phyloP scores from a whole-genome alignment of 2,113 vertebrate genomes.

The Bucco capensis region DNA sequence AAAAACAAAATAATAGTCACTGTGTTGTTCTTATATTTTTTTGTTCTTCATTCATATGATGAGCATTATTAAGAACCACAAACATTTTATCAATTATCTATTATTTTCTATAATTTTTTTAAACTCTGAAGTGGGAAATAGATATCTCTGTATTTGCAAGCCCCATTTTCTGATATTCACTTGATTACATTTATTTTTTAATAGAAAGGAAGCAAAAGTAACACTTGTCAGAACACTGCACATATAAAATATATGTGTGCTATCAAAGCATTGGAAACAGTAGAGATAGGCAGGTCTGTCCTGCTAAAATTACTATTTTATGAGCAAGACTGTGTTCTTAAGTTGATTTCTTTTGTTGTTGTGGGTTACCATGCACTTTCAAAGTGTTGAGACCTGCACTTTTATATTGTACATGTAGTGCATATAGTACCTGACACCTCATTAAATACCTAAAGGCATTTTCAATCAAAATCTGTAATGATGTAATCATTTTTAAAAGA shows the following conservation, averaged over 20 bases:
- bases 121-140: not conserved
- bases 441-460: not conserved
- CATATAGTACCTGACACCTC: not conserved
- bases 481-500: not conserved
- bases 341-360: not conserved
- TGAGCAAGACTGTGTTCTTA: not conserved
- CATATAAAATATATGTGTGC: not conserved
- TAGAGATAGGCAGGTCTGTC: not conserved
- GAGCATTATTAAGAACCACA: not conserved
- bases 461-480: constrained; percentile 2
- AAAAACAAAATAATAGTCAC: not conserved
- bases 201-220: not conserved
- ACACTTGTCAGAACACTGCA: not conserved
- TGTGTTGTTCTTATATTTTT: not conserved
- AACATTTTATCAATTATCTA: not conserved
- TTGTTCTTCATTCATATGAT: not conserved
- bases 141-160: not conserved
- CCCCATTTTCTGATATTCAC: not conserved
- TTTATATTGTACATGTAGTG: not conserved
- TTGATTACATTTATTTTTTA: not conserved
- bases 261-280: not conserved
- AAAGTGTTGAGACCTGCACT: not conserved
- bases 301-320: not conserved
- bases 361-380: not conserved
- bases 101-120: not conserved